Base-by-base conservation (phyloP, 2,113 vertebrate genomes). In the Hipposideros armiger region DNA sequence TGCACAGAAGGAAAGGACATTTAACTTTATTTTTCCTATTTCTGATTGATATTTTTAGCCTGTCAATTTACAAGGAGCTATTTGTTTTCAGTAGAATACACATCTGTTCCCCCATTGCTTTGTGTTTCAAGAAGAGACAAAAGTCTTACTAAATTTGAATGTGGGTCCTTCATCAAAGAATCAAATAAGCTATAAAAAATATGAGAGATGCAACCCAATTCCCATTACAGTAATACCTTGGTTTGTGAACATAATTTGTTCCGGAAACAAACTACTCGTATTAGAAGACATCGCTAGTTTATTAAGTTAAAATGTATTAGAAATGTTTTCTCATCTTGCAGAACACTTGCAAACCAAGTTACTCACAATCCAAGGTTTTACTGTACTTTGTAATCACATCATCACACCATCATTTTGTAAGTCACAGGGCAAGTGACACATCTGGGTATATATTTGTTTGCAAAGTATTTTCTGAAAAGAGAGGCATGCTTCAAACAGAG, bases 381-480 rank as follows among this genome's bases (percentile, higher is more conserved):
- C 36, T 36, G 36, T 36, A 60, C 45, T 73, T 24, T 58, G 58
- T 58, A 74, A 66, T 50, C 50, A 87, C 24, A 30, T 67, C 42
- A 94, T 83, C 28, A 92, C 20, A 42, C 26, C 50, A 66, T 56
- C 72, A 87, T 58, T 82, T 66, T 87, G 1, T 73, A 87, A 87
- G 69, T n/a, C 69, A 69, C 52, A 58, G 14, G n/a, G 13, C 26
- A 91, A 70, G 17, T 60, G 30, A 81, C 87, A 36, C 62, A 92
- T 62, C 70, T 52, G 85, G 69, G 54, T 28, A 83, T 45, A 3
- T 15, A 67, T 36, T 4, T 78, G 42, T 36, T 90, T 77, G 2
- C 40, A 84, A 94, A 84, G 32, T 28, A 24, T 62, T 87, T 83
- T 84, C 70, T 87, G 45, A 45, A 93, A 91, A 85, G n/a, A 91